A percentile compares a stretch with the other conserved stretches of the same genome.
Conservation (phyloP, 2,888 invertebrate species). For the Schizotus pectinicornis region DNA sequence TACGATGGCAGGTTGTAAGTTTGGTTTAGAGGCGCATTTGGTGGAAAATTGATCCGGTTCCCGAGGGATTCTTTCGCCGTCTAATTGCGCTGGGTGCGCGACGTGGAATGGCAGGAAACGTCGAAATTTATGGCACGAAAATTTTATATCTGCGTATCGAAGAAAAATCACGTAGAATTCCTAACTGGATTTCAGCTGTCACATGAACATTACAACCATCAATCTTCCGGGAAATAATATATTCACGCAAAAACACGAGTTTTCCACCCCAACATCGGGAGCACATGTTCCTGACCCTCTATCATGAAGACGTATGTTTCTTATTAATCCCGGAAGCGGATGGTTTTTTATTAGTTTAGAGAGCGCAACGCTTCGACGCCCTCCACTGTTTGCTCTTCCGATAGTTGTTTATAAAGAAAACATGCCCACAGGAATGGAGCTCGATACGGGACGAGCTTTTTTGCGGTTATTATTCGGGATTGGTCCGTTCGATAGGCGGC, state of each 20-base stretch:
- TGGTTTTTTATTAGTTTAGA: slow-evolving; percentile 31
- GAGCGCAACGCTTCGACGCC: slow-evolving; percentile 19
- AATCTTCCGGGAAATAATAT: slow-evolving; percentile 46
- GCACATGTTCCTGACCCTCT: slow-evolving; percentile 35
- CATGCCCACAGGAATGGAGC: background rate
- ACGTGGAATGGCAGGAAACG: slow-evolving; percentile 11
- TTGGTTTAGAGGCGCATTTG: too few relatives aligned
- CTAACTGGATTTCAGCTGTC: slow-evolving; percentile 44
- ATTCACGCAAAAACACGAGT: slow-evolving; percentile 39
- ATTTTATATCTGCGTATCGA: slow-evolving; percentile 36
- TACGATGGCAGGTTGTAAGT: too few relatives aligned
- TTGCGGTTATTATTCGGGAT: slow-evolving; percentile 1
- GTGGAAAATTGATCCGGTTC: too few relatives aligned
- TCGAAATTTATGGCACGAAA: slow-evolving; percentile 24
- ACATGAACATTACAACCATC: slow-evolving; percentile 44
- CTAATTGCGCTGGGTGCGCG: background rate
- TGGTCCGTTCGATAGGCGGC: slow-evolving; percentile 1
- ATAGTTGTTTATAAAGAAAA: slow-evolving; percentile 20
- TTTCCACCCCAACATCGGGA: slow-evolving; percentile 31
- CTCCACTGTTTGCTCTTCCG: slow-evolving; percentile 2
- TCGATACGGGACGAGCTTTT: background rate
- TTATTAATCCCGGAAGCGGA: slow-evolving; percentile 33
- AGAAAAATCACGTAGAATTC: slow-evolving; percentile 41
- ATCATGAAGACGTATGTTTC: slow-evolving; percentile 34
- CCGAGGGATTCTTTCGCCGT: too few relatives aligned